These are phyloP conservation scores for Eristalis pertinax DNA, from an alignment of 2,888 invertebrate species.

Conservation along the genomic window DNA sequence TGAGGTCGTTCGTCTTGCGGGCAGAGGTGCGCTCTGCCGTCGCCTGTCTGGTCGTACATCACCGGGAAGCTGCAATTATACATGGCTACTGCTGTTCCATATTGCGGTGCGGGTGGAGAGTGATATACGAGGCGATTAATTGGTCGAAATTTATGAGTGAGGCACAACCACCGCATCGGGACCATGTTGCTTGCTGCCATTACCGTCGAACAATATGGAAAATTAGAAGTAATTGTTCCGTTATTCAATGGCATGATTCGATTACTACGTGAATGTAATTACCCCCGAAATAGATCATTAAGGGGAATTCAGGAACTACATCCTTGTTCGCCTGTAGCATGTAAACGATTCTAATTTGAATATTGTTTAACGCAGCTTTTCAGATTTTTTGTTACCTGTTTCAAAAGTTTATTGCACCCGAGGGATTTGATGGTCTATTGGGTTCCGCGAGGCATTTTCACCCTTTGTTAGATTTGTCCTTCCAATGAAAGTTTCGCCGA, in stretches of 20 bases:
- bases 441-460: no score
- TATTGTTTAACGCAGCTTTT: neutral
- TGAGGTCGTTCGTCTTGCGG: slow-evolving; percentile 13
- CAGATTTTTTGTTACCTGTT: no score
- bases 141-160: slow-evolving; percentile 62
- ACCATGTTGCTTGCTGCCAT: slow-evolving; percentile 3
- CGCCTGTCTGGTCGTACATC: slow-evolving; percentile 17
- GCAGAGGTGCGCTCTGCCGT: neutral
- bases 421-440: no score
- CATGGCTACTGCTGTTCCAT: slow-evolving; percentile 26
- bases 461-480: no score
- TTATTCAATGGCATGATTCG: slow-evolving; percentile 53
- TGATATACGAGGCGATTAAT: slow-evolving; percentile 68
- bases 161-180: slow-evolving; percentile 4
- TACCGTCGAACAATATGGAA: slow-evolving; percentile 39
- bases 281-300: slow-evolving; percentile 25
- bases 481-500: no score
- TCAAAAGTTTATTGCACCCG: no score
- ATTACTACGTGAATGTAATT: slow-evolving; percentile 29
- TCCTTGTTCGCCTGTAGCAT: neutral
- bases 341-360: slow-evolving; percentile 14
- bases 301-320: neutral
- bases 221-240: slow-evolving; percentile 62
- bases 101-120: slow-evolving; percentile 27
- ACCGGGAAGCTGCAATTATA: slow-evolving; percentile 50